These are phyloP conservation scores for Diaphora mendica DNA, from an alignment of 2,888 invertebrate species.

Conservation along the genomic window DNA sequence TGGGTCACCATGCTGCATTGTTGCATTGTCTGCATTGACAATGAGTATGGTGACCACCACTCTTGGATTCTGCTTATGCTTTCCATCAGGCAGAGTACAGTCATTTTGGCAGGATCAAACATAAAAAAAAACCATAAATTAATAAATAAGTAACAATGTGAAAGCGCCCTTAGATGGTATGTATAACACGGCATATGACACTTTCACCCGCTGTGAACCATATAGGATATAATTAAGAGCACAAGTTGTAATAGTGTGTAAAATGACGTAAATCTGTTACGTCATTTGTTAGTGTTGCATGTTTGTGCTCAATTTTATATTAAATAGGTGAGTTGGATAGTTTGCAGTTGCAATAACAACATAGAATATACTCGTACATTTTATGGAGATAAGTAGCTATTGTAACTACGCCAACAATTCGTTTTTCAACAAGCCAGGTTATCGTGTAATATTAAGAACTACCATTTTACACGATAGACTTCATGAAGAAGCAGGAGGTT, in stretches of 20 bases:
- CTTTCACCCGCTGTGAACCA: constrained; percentile 15
- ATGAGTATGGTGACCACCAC: too few relatives aligned
- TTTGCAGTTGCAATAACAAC: neutral
- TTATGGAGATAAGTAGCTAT: neutral
- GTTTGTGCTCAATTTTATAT: neutral
- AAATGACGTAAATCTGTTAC: constrained; percentile 12
- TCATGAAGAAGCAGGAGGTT: too few relatives aligned
- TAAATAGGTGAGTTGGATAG: neutral
- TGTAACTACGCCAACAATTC: too few relatives aligned
- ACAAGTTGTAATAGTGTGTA: constrained; percentile 11
- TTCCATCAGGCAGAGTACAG: too few relatives aligned
- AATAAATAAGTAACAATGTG: neutral
- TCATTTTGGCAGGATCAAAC: too few relatives aligned
- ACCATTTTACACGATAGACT: too few relatives aligned
- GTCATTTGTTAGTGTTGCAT: constrained; percentile 11
- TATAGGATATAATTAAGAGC: constrained; percentile 12
- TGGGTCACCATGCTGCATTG: too few relatives aligned
- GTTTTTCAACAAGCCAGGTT: too few relatives aligned
- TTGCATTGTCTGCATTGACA: too few relatives aligned
- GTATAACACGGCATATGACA: constrained; percentile 14
- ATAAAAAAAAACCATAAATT: too few relatives aligned
- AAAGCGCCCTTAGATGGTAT: neutral
- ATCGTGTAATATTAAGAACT: too few relatives aligned
- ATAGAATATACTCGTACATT: neutral
- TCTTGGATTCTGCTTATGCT: too few relatives aligned